A percentile compares a stretch with the other conserved stretches of the same genome.
phyloP scores from a whole-genome alignment of 2,113 vertebrate species.

The Lepidothrix coronata region DNA sequence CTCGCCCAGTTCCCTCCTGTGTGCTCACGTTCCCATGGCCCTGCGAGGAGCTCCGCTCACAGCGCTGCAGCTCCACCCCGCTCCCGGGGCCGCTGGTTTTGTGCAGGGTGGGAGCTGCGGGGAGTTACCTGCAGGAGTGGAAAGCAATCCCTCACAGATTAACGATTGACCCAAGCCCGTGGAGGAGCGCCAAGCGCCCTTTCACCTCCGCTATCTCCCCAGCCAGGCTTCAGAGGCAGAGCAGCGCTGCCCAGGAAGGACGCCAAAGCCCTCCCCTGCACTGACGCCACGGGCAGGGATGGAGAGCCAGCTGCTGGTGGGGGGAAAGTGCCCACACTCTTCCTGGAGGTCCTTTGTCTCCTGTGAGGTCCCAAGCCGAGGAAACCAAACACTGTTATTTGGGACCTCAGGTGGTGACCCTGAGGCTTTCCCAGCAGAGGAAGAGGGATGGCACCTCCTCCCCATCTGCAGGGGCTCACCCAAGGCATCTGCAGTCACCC shows the following conservation, averaged over 20 bases:
- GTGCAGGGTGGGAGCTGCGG: slow-evolving; percentile 11
- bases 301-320: neutral
- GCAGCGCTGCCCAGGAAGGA: neutral
- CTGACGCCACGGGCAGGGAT: neutral
- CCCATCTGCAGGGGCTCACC: neutral
- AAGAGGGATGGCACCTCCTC: accelerated
- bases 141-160: slow-evolving; percentile 46
- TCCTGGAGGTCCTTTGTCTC: neutral
- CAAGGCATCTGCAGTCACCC: neutral
- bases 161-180: slow-evolving; percentile 46
- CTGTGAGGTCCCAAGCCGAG: neutral
- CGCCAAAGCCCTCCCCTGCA: slow-evolving; percentile 38
- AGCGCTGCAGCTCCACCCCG: neutral
- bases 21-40: slow-evolving; percentile 1
- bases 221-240: neutral
- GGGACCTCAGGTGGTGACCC: neutral
- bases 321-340: neutral
- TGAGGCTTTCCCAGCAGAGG: neutral
- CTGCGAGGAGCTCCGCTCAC: neutral
- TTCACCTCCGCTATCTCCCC: slow-evolving; percentile 55
- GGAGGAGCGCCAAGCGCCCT: slow-evolving; percentile 25
- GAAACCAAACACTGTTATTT: neutral
- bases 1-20: neutral
- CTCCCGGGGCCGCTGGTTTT: slow-evolving; percentile 2
- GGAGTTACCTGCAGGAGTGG: slow-evolving; percentile 48